These are phyloP conservation scores for Erpetoichthys calabaricus DNA, from an alignment of 2,797 vertebrate genomes.

Conservation along the genomic window DNA sequence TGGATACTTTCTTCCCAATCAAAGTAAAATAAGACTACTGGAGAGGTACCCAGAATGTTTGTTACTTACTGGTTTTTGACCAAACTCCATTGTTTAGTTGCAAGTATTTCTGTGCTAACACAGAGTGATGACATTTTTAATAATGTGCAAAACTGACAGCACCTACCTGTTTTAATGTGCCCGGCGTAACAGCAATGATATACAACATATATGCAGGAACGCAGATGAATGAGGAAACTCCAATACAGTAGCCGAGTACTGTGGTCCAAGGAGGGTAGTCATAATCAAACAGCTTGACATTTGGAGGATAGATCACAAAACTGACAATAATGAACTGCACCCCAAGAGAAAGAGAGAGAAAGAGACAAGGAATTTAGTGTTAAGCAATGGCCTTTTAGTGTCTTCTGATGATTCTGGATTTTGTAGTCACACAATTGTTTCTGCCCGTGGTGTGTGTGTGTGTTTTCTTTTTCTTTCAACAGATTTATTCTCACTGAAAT, in stretches of 20 bases:
- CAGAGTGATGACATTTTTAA: background rate
- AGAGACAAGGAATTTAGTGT: background rate
- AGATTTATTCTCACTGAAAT: no score
- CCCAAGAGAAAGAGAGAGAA: background rate
- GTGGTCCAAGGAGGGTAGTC: slow-evolving; percentile 80
- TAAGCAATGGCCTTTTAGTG: no score
- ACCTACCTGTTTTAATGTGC: slow-evolving; percentile 81
- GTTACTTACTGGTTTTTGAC: no score
- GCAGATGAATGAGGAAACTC: slow-evolving; percentile 84
- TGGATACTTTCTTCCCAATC: no score
- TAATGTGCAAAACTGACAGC: background rate
- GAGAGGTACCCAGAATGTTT: no score
- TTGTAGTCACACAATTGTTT: no score
- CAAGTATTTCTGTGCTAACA: background rate
- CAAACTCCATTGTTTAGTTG: no score
- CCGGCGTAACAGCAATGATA: slow-evolving; percentile 65
- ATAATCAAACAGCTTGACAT: slow-evolving; percentile 77
- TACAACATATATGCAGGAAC: slow-evolving; percentile 83
- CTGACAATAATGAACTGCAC: slow-evolving; percentile 87
- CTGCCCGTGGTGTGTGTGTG: no score
- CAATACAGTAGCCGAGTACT: slow-evolving; percentile 83
- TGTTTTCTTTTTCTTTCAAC: no score
- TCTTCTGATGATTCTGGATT: no score
- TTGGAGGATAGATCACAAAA: slow-evolving; percentile 75
- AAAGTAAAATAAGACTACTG: no score